Percentiles rank a stretch among this genome's conserved stretches.
Evolutionary conservation across 2,888 invertebrate genomes (phyloP).

Genomic region (Cacoxenus indagator): DNA sequence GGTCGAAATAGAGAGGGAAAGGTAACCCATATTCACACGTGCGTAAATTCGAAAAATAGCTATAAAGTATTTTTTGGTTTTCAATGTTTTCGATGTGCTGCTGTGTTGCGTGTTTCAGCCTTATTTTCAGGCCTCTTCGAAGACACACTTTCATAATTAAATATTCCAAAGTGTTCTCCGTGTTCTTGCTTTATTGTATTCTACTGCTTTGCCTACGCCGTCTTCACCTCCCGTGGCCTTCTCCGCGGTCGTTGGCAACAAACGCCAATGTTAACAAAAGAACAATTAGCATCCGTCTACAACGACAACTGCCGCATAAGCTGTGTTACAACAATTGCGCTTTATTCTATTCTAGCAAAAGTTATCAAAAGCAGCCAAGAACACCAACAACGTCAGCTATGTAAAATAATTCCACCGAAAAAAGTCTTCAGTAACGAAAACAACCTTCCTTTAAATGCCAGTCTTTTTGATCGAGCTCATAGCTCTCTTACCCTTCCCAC

Average conservation of each 20-base stretch:
- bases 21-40: not conserved
- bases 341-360: not conserved
- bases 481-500: not conserved
- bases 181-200: not conserved
- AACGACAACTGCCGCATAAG: not conserved
- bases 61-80: constrained; percentile 5
- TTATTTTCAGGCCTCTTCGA: constrained; percentile 4
- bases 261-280: not conserved
- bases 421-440: not conserved
- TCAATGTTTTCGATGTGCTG: not conserved
- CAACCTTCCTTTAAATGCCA: not conserved
- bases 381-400: not conserved
- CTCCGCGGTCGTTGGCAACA: constrained; percentile 8
- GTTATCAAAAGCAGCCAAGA: not conserved
- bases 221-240: not conserved
- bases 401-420: not conserved
- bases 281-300: not conserved
- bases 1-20: no score
- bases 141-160: constrained; percentile 4
- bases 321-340: not conserved
- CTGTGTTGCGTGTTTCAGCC: not conserved
- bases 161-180: not conserved
- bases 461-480: not conserved
- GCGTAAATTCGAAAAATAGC: constrained; percentile 13
- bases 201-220: not conserved